Base-by-base conservation (phyloP, 2,888 invertebrate genomes). In the Eucriotettix oculatus region DNA sequence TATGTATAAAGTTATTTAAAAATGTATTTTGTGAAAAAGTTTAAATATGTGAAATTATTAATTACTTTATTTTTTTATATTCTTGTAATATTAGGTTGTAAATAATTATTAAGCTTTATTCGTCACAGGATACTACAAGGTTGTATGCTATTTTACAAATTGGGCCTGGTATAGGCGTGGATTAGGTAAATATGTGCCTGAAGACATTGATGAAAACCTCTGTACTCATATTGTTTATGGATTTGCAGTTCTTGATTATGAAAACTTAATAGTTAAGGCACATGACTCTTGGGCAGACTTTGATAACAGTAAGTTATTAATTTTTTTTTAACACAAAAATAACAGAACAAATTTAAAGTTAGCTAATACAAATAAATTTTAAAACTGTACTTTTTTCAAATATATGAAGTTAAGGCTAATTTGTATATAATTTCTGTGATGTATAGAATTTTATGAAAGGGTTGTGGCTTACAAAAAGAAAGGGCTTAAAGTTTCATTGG, bases 141-240 rank as follows among this genome's bases (percentile, higher is more conserved):
- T 92, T 0, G 87, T 92, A 0, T 93, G 92, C 69, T 93, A 93
- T 73, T 93, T 91, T 72, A 92, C 93, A 0, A 93, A 93, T 70
- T 94, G 93, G 93, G 90, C 93, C 0, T 92, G 92, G 90, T 92
- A 91, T 69, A 78, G 91, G 41, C 83, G 83, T 67, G 91, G 90
- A 0, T 70, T 81, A 44, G 93, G 90, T 53, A 88, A 88, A 69
- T 94, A 87, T 68, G 77, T 84, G 1, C 93, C 93, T 0, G 90
- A 90, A 69, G 82, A 93, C 68, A 91, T 93, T 57, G 87, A 93
- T 68, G 83, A 90, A 1, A 82, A 85, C 62, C 79, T 94, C 0
- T 96, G 95, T 70, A 94, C 95, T 0, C 95, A 96, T 70, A 84
- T 96, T 58, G 84, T 95, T 1, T 95, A 94, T 69, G 94, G 94